Evolutionary conservation across 2,113 vertebrate species (phyloP), one percentile per base, ranked within the genome.

Genomic region (Potamarius usumacintae): DNA sequence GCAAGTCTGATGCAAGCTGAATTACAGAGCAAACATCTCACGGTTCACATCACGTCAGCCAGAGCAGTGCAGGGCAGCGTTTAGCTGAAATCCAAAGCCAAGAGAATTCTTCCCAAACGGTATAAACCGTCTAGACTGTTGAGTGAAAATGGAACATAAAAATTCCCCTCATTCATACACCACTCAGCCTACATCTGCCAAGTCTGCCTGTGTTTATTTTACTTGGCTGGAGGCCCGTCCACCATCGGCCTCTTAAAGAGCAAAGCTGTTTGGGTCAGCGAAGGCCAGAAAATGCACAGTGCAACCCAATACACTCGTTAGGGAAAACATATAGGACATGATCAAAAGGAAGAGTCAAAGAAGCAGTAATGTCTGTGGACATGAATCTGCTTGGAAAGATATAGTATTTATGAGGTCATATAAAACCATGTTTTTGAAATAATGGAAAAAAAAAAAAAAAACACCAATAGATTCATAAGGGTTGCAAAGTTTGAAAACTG

Each of bases 131-230:
- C 93, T 92, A 92, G 94, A 93, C 94, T 93, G 93, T 94, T 91
- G 92, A 93, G 89, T 88, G 90, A 92, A 93, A 94, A 93, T 85
- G 89, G 92, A 93, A 93, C 92, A 94, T 91, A 93, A 94, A 94
- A 94, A 92, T 86, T 88, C 91, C 90, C 91, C 53, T 86, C 82
- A 91, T 94, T 91, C 91, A 89, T 85, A 90, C 90, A 94, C 91
- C 69, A 83, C 85, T 92, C 90, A 67, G 86, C 91, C 90, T 89
- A 52, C 42, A 69, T 88, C 94, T 92, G 94, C 94, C 94, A 95
- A 94, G 92, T 92, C 86, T 87, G 42, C 90, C 90, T 90, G 90
- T 95, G 94, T 95, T 95, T 95, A 94, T 95, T 95, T 95, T 86
- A 93, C 91, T 94, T 95, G 94, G 95, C 92, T 91, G 80, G 81